Evolutionary conservation across 2,797 vertebrate genomes (phyloP).

Genomic region (Peromyscus melanophrys): DNA sequence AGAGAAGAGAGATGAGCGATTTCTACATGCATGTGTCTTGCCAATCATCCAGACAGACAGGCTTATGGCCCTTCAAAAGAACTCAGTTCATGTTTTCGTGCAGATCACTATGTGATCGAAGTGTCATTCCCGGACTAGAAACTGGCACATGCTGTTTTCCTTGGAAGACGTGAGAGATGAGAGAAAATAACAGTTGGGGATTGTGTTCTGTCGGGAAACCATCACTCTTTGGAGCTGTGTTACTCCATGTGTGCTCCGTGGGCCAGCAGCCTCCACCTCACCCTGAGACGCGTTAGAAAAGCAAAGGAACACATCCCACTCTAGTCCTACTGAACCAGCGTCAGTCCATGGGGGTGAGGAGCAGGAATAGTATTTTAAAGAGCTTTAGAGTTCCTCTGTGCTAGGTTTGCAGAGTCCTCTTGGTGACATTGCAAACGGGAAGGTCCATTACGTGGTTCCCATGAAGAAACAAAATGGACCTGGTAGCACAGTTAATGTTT

Average conservation of each 20-base stretch:
- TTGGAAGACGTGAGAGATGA: conserved; percentile 65
- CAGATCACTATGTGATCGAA: conserved; percentile 23
- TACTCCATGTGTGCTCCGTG: neutral
- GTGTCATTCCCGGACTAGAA: conserved; percentile 69
- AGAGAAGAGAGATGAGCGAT: conserved; percentile 6
- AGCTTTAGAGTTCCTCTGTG: neutral
- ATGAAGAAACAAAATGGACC: neutral
- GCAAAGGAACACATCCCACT: neutral
- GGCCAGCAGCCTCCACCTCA: neutral
- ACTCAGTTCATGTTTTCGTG: conserved; percentile 51
- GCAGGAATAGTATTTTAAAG: neutral
- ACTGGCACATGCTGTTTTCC: conserved; percentile 62
- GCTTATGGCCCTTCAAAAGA: neutral
- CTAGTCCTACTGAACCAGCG: neutral
- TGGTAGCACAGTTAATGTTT: neutral
- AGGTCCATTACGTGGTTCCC: neutral
- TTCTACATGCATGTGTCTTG: neutral
- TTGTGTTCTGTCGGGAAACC: neutral
- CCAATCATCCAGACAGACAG: conserved; percentile 55
- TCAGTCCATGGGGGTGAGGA: neutral
- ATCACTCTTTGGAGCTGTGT: neutral
- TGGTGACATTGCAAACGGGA: neutral
- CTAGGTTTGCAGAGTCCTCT: neutral
- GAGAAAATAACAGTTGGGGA: conserved; percentile 68
- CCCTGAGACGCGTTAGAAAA: neutral